Evolutionary conservation across 2,113 vertebrate genomes (phyloP), one percentile per base, ranked within the genome.

Genomic region (Poeciliopsis occidentalis): DNA sequence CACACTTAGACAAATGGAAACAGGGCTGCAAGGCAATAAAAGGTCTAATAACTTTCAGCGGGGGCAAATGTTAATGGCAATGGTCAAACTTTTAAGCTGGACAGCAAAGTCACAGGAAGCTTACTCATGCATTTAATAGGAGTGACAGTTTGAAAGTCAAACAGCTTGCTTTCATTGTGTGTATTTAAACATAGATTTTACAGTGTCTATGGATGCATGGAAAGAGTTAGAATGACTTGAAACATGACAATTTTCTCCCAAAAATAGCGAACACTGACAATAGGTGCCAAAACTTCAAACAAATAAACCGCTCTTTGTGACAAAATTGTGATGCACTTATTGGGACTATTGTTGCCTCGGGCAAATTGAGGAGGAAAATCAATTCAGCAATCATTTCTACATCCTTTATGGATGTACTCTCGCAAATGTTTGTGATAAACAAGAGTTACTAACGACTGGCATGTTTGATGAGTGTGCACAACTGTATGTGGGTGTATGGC

Each of bases 311-410:
- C 82, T 83, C 64, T 78, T 29, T 41, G 8, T 71, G 60, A 68
- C 76, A 61, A 85, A 93, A 84, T 89, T 89, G 76, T 86, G 86
- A n/a, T 83, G 72, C 66, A 82, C 78, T 86, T 87, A 79, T 64
- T 57, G 71, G 85, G 84, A 80, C 70, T 57, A 60, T 82, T 83
- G 82, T 85, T 79, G 69, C 73, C 80, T 80, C 71, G 69, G 78
- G 83, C 81, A 85, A 77, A 86, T 64, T 82, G 75, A 65, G 80
- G 66, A 37, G 72, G 71, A 88, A 82, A 91, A 90, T 89, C 80
- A 81, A 89, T 91, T 66, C 60, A 84, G 71, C 67, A 83, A 81
- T 88, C 29, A 85, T 90, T 81, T 85, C 76, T 77, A 80, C 63
- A 78, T 54, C 84, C 89, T 88, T 85, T 85, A 80, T 81, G 74